Base-by-base conservation (phyloP, 2,113 vertebrate species). In the Marcusenius ussheri region DNA sequence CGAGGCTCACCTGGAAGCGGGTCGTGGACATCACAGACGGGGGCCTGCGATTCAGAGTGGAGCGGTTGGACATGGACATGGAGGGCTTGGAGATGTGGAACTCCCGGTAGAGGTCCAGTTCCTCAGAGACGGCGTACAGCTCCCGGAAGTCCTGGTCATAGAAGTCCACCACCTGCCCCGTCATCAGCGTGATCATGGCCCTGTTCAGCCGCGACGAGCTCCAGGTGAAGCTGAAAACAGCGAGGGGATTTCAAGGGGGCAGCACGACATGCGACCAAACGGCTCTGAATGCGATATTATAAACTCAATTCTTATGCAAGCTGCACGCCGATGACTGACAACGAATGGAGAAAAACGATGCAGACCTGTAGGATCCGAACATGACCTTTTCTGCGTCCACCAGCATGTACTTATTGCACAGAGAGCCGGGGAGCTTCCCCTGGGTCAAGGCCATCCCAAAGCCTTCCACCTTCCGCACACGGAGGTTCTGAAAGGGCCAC, bases 341-440 rank as follows among this genome's bases (percentile, higher is more conserved):
- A 80, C 74, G 19, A 6, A 10, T 1, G n/a, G 27, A 42, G 11
- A 39, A 39, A 13, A 31, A 56, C 6, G 13, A 80, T 13, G 1
- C 93, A 92, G 89, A 96, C 96, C 95, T 99, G 95, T 98, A 99
- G 0, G 98, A 97, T 53, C 98, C 98, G 17, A 97, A 98, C 90
- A 96, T 93, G 10, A 98, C 98, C 94, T 98, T 98, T 74, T 99
- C 98, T 85, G 97, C 98, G 88, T 99, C 98, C 2, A 99, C 96
- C 95, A 99, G 96, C 93, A 99, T 96, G 96, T 99, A 99, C 89
- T 96, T 97, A 9, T 96, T 96, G 77, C 95, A 94, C 91, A 99
- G 3, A 0, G 95, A 95, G 39, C 98, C 98, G 62, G 93, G 96
- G 50, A 99, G 93, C 91, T 95, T 97, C 21, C 98, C 98, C 45